Conservation (phyloP, 2,888 invertebrate genomes). For the Poecilus cupreus region DNA sequence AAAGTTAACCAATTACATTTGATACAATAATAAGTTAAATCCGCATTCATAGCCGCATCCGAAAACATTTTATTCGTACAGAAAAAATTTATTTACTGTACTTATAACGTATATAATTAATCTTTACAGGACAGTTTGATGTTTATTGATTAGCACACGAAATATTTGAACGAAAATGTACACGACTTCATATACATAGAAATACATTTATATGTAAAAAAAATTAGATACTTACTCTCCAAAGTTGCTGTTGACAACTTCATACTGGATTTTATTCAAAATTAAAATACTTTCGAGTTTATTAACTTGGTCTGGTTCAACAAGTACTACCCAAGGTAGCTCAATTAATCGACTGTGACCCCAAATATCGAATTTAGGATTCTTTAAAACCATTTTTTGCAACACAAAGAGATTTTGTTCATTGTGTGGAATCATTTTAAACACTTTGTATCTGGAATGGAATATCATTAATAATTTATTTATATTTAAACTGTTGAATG, state of each 20-base stretch:
- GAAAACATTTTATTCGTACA: too few relatives aligned
- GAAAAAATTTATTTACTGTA: too few relatives aligned
- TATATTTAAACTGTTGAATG: neutral
- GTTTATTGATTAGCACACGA: too few relatives aligned
- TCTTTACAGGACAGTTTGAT: too few relatives aligned
- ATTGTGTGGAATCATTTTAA: neutral
- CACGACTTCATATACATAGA: too few relatives aligned
- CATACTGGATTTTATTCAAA: neutral
- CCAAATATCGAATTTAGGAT: neutral
- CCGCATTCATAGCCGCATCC: too few relatives aligned
- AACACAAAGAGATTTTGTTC: neutral
- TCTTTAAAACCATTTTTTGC: neutral
- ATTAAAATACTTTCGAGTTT: neutral
- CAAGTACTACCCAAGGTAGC: neutral
- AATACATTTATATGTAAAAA: too few relatives aligned
- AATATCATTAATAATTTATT: neutral
- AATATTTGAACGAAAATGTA: too few relatives aligned
- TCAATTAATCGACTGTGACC: neutral
- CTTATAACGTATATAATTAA: too few relatives aligned
- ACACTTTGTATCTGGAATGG: neutral
- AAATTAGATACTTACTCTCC: neutral
- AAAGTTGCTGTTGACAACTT: neutral
- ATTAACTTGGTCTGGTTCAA: neutral
- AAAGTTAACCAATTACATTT: too few relatives aligned
- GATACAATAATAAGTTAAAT: too few relatives aligned